Conservation (phyloP, 2,113 vertebrate species). For the Acrocephalus arundinaceus region DNA sequence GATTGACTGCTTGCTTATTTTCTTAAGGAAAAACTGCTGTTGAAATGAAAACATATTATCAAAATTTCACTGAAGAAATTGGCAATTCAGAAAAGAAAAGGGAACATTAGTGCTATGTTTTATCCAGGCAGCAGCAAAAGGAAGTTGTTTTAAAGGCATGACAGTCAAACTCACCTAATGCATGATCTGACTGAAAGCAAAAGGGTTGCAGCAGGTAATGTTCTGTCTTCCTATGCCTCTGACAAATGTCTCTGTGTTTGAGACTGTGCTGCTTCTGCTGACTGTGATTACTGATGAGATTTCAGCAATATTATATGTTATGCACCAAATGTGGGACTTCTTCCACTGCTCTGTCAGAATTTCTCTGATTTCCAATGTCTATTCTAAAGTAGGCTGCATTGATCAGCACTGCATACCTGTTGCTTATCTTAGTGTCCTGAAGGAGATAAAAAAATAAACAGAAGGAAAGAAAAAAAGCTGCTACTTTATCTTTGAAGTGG, state of each 20-base stretch:
- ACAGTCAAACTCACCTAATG: not conserved
- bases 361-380: not conserved
- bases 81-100: not conserved
- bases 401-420: not conserved
- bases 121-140: not conserved
- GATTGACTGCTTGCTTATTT: not conserved
- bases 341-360: not conserved
- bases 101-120: not conserved
- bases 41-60: not conserved
- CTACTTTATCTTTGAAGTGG: constrained; percentile 56
- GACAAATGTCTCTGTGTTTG: not conserved
- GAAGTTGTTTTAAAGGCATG: not conserved
- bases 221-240: not conserved
- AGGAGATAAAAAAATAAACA: not conserved
- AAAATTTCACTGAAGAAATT: not conserved
- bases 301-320: not conserved
- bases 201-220: not conserved
- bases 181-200: not conserved
- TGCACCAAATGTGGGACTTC: not conserved
- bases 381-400: not conserved
- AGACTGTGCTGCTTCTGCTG: not conserved
- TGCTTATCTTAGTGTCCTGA: not conserved
- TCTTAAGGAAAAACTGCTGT: not conserved
- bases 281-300: not conserved
- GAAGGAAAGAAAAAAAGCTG: not conserved